Evolutionary conservation across 1,140 invertebrate species (phyloP).

Genomic region (Anadara kagoshimensis): DNA sequence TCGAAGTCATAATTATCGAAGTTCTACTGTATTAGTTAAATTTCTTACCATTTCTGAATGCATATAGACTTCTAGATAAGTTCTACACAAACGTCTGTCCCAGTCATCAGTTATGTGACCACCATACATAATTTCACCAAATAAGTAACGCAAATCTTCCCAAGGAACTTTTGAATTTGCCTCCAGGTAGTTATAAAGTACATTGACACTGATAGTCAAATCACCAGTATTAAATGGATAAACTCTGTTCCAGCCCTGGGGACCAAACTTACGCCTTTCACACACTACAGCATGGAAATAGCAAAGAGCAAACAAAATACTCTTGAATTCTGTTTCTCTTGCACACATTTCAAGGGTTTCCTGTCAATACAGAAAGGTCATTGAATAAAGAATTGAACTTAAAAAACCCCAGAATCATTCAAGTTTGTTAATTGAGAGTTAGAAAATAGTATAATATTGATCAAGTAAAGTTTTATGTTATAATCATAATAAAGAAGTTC

Average conservation of each 20-base stretch:
- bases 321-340: conserved; percentile 96
- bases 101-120: conserved; percentile 98
- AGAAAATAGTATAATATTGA: too few relatives aligned
- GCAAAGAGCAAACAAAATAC: conserved; percentile 93
- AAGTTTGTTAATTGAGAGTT: too few relatives aligned
- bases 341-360: conserved; percentile 96
- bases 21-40: too few relatives aligned
- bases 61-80: conserved; percentile 95
- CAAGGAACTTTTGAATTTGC: conserved; percentile 90
- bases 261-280: conserved; percentile 94
- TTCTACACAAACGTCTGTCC: conserved; percentile 92
- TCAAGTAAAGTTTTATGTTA: too few relatives aligned
- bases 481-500: too few relatives aligned
- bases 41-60: conserved; percentile 87
- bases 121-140: conserved; percentile 99
- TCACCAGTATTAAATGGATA: conserved; percentile 81
- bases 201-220: conserved; percentile 94
- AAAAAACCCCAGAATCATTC: too few relatives aligned
- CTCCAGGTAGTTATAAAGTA: conserved; percentile 96
- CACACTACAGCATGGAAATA: conserved; percentile 99
- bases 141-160: conserved; percentile 94
- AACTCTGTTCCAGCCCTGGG: conserved; percentile 92
- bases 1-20: too few relatives aligned
- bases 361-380: too few relatives aligned
- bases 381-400: too few relatives aligned